These are phyloP conservation scores for Talpa occidentalis DNA, from an alignment of 2,113 vertebrate species.

Conservation along the genomic window DNA sequence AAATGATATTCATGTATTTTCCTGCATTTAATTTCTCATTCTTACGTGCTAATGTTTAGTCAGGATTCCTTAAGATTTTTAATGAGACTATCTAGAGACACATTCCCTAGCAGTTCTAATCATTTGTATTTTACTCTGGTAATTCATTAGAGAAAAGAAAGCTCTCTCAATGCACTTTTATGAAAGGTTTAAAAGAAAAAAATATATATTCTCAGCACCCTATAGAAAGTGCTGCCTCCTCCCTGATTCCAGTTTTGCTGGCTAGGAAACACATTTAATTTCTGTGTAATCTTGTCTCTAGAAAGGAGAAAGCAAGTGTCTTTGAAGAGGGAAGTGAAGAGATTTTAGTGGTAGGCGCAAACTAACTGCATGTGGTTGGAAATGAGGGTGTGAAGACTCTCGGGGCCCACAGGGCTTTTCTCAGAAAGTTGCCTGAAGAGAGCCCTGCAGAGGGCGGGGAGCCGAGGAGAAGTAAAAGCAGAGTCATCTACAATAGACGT, in stretches of 20 bases:
- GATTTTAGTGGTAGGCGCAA: not conserved
- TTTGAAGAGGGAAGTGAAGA: not conserved
- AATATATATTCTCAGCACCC: not conserved
- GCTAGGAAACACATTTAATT: not conserved
- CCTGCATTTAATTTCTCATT: not conserved
- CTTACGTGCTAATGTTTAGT: not conserved
- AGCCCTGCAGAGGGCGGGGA: fast-evolving
- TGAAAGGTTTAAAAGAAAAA: not conserved
- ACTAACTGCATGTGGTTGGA: not conserved
- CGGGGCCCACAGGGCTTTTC: not conserved
- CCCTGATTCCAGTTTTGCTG: not conserved
- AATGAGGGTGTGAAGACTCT: not conserved
- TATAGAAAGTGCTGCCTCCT: fast-evolving
- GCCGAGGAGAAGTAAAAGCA: not conserved
- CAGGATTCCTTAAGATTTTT: not conserved
- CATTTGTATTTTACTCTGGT: not conserved
- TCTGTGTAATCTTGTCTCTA: not conserved
- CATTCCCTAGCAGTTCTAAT: not conserved
- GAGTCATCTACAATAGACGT: not conserved
- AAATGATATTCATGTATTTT: not conserved
- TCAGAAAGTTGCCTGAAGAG: too few species aligned
- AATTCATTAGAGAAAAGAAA: not conserved
- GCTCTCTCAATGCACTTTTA: not conserved
- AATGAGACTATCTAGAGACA: not conserved
- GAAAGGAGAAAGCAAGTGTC: not conserved